Conservation (phyloP, 2,113 vertebrate genomes). For the Boulengeromyrus knoepffleri region DNA sequence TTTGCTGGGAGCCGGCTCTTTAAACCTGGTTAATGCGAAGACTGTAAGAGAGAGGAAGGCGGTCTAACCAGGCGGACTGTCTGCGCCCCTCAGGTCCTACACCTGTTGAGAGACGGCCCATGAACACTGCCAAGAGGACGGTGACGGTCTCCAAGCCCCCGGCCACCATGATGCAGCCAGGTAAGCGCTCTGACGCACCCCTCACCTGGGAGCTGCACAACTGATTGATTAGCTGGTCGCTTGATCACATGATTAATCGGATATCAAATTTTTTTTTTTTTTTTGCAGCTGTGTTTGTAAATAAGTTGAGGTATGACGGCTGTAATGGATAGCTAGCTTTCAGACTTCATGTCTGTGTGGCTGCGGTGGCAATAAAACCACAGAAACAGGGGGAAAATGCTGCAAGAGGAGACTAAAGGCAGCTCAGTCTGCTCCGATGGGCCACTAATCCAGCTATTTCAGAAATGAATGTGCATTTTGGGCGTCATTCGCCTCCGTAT, state of each 20-base stretch:
- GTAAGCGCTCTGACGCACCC: constrained; percentile 31
- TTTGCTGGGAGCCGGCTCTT: neutral
- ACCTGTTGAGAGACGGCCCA: constrained; percentile 39
- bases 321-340: neutral
- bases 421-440: neutral
- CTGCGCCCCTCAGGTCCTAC: constrained; percentile 34
- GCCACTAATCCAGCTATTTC: neutral
- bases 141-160: constrained; percentile 34
- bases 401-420: neutral
- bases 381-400: neutral
- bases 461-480: neutral
- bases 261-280: neutral
- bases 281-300: neutral
- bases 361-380: neutral
- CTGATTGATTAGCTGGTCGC: neutral
- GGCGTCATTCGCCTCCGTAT: neutral
- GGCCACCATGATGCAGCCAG: constrained; percentile 23
- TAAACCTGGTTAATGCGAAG: neutral
- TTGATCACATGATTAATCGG: neutral
- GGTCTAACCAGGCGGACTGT: neutral
- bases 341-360: neutral
- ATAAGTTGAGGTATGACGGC: neutral
- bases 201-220: neutral
- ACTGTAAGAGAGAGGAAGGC: neutral
- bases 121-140: constrained; percentile 41